Percentiles rank a stretch among this genome's conserved stretches.
Conservation (phyloP, 1,140 invertebrate genomes). For the Gerris buenoi region DNA sequence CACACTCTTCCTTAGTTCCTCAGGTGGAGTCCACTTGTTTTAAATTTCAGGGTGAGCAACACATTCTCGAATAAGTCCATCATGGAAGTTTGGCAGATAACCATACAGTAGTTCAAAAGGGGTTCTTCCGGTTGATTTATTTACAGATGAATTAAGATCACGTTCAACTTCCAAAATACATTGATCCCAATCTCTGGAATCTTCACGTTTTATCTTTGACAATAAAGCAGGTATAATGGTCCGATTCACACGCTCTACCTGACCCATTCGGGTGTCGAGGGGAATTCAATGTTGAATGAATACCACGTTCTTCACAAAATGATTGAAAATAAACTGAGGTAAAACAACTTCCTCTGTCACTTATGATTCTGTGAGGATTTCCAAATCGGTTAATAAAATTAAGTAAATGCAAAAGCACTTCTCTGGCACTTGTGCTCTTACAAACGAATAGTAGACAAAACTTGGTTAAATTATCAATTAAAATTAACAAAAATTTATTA, state of each 20-base stretch:
- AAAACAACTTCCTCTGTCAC: background rate
- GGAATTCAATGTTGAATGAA: background rate
- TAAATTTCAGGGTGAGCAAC: too few relatives aligned
- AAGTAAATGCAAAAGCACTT: background rate
- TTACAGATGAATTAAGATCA: too few relatives aligned
- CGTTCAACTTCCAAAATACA: too few relatives aligned
- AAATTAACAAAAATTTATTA: background rate
- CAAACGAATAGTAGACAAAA: background rate
- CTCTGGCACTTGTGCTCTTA: background rate
- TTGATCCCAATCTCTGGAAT: background rate
- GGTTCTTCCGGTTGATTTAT: too few relatives aligned
- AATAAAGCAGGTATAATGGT: background rate
- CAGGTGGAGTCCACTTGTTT: too few relatives aligned
- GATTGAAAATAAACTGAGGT: background rate
- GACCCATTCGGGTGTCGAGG: background rate
- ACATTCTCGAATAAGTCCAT: too few relatives aligned
- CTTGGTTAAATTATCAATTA: background rate
- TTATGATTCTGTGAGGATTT: background rate
- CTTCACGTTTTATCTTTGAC: background rate
- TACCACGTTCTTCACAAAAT: background rate
- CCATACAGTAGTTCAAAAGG: too few relatives aligned
- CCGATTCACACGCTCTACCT: background rate
- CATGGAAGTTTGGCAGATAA: too few relatives aligned
- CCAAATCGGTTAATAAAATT: background rate
- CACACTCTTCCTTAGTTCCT: too few relatives aligned